Base-by-base conservation (phyloP, 2,113 vertebrate species). In the Myxocyprinus asiaticus region DNA sequence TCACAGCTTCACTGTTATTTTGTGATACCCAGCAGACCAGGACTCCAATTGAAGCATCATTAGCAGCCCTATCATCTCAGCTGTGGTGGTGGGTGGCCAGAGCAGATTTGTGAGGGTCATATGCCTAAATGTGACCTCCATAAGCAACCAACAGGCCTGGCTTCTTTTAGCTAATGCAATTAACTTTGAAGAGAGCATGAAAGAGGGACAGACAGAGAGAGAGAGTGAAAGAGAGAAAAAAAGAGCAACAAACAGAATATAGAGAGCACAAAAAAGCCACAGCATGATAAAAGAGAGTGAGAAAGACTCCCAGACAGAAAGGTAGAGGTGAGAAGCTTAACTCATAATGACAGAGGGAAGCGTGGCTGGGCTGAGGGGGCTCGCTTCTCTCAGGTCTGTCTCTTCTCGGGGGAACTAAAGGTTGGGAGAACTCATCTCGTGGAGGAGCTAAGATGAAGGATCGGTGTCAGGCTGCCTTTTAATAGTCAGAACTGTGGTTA, bases 401-500 rank as follows among this genome's bases (percentile, higher is more conserved):
- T 76, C 81, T 77, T 89, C 89, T 86, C 88, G 75, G 59, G 90
- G 90, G 87, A 86, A 70, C 11, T 72, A 74, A 64, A 73, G 86
- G 85, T 86, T 86, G 87, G 81, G 72, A 85, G 82, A 65, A 66
- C 67, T 9, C 78, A 86, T 87, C 79, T 89, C 82, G 85, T 85
- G 86, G 87, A 77, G 81, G 78, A 84, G 81, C 83, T 80, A 92
- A 93, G 88, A 93, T 92, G 91, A 92, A 93, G 88, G 90, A 89
- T 82, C 80, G 51, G 85, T 93, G 90, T 93, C 91, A 93, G 91
- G 80, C 81, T 90, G 83, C 87, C 88, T 93, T 91, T 92, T 93
- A 94, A 94, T 93, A 90, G 92, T 95, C 89, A 89, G 91, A 86
- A 92, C 85, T 90, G 86, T 91, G 89, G 88, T 90, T 91, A 90